A percentile compares a stretch with the other conserved stretches of the same genome.
Conservation (phyloP, 1,140 invertebrate species). For the Drosophila fuyamai region DNA sequence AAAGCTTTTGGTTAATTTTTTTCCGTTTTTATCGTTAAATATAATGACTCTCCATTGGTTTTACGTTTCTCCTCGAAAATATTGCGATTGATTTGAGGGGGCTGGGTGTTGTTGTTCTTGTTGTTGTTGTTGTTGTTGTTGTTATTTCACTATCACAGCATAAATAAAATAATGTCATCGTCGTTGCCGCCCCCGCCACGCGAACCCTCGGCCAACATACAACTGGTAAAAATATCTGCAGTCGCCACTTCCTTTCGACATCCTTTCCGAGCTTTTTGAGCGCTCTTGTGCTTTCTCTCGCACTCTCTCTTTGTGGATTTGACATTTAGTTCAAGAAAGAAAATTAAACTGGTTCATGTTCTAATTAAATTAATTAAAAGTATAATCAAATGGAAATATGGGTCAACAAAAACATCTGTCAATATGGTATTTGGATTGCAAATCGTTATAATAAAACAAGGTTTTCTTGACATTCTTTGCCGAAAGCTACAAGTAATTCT, state of each 20-base stretch:
- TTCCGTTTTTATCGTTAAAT: constrained; percentile 29
- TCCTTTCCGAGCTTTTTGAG: constrained; percentile 27
- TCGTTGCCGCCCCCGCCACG: constrained; percentile 62
- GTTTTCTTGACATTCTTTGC: too few species aligned
- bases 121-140: constrained; percentile 52
- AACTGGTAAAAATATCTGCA: constrained; percentile 59
- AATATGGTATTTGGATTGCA: not conserved
- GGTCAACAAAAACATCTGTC: not conserved
- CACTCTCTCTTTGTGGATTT: not conserved
- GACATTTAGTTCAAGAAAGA: constrained; percentile 8
- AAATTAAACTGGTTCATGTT: constrained; percentile 1
- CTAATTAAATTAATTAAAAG: not conserved
- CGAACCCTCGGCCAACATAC: constrained; percentile 48
- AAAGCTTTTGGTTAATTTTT: constrained; percentile 54
- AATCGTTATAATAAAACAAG: too few species aligned
- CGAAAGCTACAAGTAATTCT: too few species aligned
- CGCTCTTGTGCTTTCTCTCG: constrained; percentile 20
- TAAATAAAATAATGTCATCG: constrained; percentile 72
- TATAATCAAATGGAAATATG: not conserved
- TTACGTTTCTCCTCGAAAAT: constrained; percentile 55
- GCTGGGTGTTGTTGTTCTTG: constrained; percentile 36
- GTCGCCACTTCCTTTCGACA: constrained; percentile 72
- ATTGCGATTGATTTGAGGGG: constrained; percentile 64
- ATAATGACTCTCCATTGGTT: constrained; percentile 20
- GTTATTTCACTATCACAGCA: constrained; percentile 77